Evolutionary conservation across 2,888 invertebrate genomes (phyloP).

Genomic region (Chrysolina americana): DNA sequence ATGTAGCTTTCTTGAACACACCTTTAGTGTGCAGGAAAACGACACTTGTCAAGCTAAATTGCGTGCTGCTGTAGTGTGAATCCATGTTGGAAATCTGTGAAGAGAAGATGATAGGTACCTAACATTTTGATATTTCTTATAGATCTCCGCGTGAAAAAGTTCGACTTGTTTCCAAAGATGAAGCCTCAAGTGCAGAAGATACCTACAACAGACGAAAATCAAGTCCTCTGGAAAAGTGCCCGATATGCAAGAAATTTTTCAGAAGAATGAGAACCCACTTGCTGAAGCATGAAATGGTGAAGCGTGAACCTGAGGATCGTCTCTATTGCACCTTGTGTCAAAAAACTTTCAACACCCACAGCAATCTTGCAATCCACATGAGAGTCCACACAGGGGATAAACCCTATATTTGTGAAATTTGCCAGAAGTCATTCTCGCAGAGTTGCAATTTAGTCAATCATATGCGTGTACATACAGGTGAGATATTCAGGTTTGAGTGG

Average conservation of each 20-base stretch:
- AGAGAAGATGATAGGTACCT: no score
- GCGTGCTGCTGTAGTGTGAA: no score
- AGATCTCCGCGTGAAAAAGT: conserved; percentile 58
- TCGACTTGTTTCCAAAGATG: conserved; percentile 62
- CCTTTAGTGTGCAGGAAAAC: no score
- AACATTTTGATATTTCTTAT: not conserved
- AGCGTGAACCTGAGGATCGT: conserved; percentile 57
- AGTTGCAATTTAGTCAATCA: conserved; percentile 68
- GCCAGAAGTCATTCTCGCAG: conserved; percentile 67
- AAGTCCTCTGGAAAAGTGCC: conserved; percentile 67
- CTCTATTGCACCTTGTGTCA: conserved; percentile 61
- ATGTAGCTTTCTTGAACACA: no score
- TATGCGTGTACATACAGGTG: conserved; percentile 67
- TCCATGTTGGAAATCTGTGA: no score
- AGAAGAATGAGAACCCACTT: conserved; percentile 70
- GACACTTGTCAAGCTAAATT: no score
- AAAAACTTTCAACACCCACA: conserved; percentile 64
- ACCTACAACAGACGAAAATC: conserved; percentile 64
- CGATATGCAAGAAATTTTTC: conserved; percentile 67
- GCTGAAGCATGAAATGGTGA: conserved; percentile 64
- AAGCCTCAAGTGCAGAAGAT: conserved; percentile 59
- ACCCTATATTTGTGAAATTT: conserved; percentile 66
- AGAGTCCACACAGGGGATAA: conserved; percentile 66
- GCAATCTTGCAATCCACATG: conserved; percentile 67
- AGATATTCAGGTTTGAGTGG: conserved; percentile 13